A percentile compares a stretch with the other conserved stretches of the same genome.
These are phyloP conservation scores for Ceramica pisi DNA, from an alignment of 2,888 invertebrate genomes.

Conservation along the genomic window DNA sequence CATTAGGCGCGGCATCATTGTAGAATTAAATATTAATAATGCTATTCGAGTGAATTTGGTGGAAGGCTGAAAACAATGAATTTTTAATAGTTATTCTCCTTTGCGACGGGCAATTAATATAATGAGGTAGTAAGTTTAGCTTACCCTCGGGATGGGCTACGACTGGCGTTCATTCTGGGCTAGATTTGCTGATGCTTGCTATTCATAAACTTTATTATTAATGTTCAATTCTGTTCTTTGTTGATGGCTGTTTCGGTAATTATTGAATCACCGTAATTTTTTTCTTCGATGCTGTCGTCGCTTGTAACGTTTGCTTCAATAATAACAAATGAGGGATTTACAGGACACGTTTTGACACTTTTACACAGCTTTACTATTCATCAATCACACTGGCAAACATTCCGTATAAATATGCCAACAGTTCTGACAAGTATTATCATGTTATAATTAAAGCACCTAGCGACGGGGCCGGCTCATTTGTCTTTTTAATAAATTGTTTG, in stretches of 20 bases:
- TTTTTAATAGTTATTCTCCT: conserved; percentile 87
- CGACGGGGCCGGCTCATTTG: conserved; percentile 76
- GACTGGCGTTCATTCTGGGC: conserved; percentile 75
- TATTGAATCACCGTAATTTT: conserved; percentile 24
- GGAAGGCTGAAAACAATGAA: conserved; percentile 83
- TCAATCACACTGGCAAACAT: conserved; percentile 41
- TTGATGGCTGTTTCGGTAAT: conserved; percentile 30
- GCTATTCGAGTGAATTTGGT: conserved; percentile 81
- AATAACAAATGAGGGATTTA: neutral
- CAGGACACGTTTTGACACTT: neutral
- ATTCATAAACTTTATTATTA: conserved; percentile 59
- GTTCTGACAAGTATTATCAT: conserved; percentile 70
- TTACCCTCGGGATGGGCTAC: conserved; percentile 67
- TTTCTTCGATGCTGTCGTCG: neutral
- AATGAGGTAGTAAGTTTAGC: conserved; percentile 84
- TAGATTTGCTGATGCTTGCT: conserved; percentile 69
- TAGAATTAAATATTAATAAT: conserved; percentile 88
- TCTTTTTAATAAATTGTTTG: conserved; percentile 87
- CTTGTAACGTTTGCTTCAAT: neutral
- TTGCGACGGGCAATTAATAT: conserved; percentile 84
- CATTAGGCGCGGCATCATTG: conserved; percentile 85
- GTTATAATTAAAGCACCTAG: conserved; percentile 80
- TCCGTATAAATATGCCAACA: conserved; percentile 47
- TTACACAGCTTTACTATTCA: conserved; percentile 22
- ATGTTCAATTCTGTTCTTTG: conserved; percentile 57